Evolutionary conservation across 1,140 invertebrate genomes (phyloP), one percentile per base, ranked within the genome.

Genomic region (Zaprionus capensis): DNA sequence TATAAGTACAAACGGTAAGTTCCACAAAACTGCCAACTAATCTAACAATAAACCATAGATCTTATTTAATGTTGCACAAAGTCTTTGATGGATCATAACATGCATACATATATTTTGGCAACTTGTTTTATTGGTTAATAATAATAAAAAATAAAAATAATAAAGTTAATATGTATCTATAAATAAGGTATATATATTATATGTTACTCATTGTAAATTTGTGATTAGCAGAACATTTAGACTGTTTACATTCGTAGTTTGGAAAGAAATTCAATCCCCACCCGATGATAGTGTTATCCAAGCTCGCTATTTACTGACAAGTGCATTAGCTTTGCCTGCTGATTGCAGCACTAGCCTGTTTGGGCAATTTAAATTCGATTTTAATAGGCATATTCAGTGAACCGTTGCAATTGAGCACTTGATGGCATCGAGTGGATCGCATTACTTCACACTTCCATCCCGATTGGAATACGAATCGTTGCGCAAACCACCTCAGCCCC

Each of bases 391-490:
- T 20, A 62, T 70, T 62, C 56, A 59, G 31, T 46, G 56, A 68
- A 49, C 14, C 56, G 66, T 49, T 69, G 57, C 14, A 57, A 58
- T 67, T 68, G 41, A 36, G 20, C 12, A 38, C 41, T 59, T 64
- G 46, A 49, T 57, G n/a, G 61, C 44, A 57, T 28, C 34, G 41
- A 61, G 56, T 20, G 53, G n/a, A 65, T 65, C 28, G 51, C 28
- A 65, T 71, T 57, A 65, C 61, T 65, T 65, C 9, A 28, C 69
- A 65, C 51, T 34, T n/a, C 11, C 57, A 62, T 38, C 9, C 56
- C 28, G 38, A 62, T 46, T 56, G 15, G 53, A 55, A 55, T 61
- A 41, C 28, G 51, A 41, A 41, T 36, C 31, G 20, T n/a, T 53
- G 12, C 14, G 11, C 24, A 61, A 26, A 61, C 20, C 22, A 9